Conservation (phyloP, 1,140 invertebrate genomes). For the Grapholita molesta region DNA sequence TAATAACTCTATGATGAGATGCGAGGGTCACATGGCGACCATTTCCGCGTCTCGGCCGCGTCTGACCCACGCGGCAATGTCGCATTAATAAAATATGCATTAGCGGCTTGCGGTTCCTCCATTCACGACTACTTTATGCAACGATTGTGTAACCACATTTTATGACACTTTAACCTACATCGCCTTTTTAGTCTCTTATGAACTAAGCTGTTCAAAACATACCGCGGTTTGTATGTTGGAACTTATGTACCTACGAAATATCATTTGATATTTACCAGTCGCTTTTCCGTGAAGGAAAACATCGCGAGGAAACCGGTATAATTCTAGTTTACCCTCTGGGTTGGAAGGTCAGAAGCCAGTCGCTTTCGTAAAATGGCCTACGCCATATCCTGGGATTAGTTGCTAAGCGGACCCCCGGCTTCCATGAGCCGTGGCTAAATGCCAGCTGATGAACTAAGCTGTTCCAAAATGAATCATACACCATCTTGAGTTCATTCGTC, state of each 20-base stretch:
- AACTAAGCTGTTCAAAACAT: background rate
- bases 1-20: no score
- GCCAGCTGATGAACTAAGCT: background rate
- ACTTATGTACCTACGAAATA: no score
- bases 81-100: constrained; percentile 4
- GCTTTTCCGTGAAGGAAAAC: no score
- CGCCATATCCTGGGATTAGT: no score
- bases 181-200: background rate
- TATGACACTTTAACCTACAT: background rate
- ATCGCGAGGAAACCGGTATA: no score
- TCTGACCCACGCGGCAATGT: background rate
- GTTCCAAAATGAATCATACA: background rate
- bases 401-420: no score
- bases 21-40: background rate
- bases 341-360: no score
- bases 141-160: constrained; percentile 1
- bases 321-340: no score
- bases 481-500: background rate
- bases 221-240: no score
- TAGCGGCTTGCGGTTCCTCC: constrained; percentile 14
- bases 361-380: no score
- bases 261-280: no score
- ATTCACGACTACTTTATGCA: background rate
- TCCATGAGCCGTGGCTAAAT: no score
- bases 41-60: background rate